Base-by-base conservation (phyloP, 1,140 invertebrate species). In the Monomorium pharaonis region DNA sequence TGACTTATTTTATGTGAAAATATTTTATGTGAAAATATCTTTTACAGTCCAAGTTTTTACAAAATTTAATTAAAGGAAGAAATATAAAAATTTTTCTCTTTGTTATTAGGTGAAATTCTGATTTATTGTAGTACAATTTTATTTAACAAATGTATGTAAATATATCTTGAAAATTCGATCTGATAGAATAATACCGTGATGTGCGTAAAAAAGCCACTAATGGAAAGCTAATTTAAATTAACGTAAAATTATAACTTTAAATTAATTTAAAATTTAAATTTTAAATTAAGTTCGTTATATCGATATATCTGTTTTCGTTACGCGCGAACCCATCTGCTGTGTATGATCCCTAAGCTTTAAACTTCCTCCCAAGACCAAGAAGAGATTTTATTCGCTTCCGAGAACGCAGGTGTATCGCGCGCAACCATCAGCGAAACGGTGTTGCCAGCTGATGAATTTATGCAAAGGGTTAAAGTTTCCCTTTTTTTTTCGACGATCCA, bases 401-500 rank as follows among this genome's bases (percentile, higher is more conserved):
- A 4, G 21, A 72, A 30, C 37, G 51, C 67, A 72, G 51, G 24
- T 83, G 78, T 24, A 42, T 30, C 49, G 30, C 24, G 51, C 37
- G 51, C n/a, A 27, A 81, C 24, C 33, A 54, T 56, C 10, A 33
- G 10, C 3, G 21, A 0, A 42, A 30, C 30, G 18, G 7, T 47
- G 16, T 69, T 24, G 10, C 18, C 21, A 76, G 33, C 21, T 37
- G 21, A 10, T 69, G 49, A 81, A 81, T 24, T 78, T 51, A 54
- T 72, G 54, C 51, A 44, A 83, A 33, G 18, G 12, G 24, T 44
- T 42, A 12, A 58, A 44, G 63, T 72, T 72, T 16, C n/a, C n/a
- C n/a, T 44, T 44, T 56, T 58, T 81, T 58, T 44, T n/a, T 69
- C 62, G 62, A 30, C 60, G n/a, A 67, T 24, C 24, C 18, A 30